A percentile compares a stretch with the other conserved stretches of the same genome.
Conservation (phyloP, 2,797 vertebrate species). For the Lepilemur ruficaudatus region DNA sequence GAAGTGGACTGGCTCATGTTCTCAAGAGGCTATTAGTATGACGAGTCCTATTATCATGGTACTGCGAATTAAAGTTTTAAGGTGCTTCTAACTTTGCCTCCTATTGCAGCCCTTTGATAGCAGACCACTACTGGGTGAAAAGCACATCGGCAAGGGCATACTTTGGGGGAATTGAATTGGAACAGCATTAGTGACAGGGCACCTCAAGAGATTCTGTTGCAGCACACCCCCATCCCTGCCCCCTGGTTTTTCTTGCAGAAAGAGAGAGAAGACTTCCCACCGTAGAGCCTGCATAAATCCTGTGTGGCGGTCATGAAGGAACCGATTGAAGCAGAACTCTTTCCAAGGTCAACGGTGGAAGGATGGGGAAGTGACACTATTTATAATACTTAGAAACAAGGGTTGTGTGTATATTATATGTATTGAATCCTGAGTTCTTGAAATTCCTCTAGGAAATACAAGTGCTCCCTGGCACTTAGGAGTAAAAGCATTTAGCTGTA, state of each 20-base stretch:
- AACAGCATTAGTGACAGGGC: neutral
- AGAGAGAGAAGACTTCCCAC: neutral
- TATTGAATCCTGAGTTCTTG: neutral
- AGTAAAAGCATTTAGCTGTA: constrained; percentile 36
- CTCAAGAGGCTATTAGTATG: neutral
- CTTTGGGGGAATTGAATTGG: neutral
- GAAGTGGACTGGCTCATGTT: neutral
- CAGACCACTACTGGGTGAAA: neutral
- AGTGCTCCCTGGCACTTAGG: neutral
- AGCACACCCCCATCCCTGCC: rapidly evolving
- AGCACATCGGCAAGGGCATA: neutral
- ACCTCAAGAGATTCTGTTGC: neutral
- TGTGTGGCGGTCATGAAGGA: neutral
- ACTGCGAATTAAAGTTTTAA: neutral
- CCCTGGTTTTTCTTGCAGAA: neutral
- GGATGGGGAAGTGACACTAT: neutral
- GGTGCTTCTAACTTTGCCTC: neutral
- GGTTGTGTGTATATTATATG: neutral
- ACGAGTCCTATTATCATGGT: no score
- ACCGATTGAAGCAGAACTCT: neutral
- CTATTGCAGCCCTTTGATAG: neutral
- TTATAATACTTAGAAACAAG: neutral
- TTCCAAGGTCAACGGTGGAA: neutral
- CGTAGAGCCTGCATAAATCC: neutral
- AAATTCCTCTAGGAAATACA: neutral